These are phyloP conservation scores for Lasioglossum leucozonium DNA, from an alignment of 2,888 invertebrate genomes.

Conservation along the genomic window DNA sequence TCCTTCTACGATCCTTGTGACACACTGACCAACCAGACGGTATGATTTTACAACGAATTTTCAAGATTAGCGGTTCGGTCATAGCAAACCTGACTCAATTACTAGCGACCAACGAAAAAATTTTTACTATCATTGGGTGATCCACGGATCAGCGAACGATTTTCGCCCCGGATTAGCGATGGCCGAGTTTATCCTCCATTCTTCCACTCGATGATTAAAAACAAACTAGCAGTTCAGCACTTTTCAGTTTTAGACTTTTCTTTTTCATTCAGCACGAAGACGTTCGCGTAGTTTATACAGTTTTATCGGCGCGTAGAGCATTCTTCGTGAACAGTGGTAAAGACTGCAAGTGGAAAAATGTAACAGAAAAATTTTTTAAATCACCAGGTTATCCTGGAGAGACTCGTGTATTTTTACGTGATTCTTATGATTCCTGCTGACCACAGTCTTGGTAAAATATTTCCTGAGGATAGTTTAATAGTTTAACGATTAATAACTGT, in stretches of 20 bases:
- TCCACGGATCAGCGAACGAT: not conserved
- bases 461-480: not conserved
- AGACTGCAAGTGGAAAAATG: not conserved
- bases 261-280: not conserved
- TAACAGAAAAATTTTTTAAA: not conserved
- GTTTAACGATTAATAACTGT: not conserved
- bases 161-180: not conserved
- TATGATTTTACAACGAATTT: constrained; percentile 59
- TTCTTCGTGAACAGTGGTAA: not conserved
- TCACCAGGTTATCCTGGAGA: not conserved
- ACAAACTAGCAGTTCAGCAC: not conserved
- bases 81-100: constrained; percentile 4
- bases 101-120: constrained; percentile 35
- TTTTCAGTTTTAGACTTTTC: not conserved
- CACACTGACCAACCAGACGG: constrained; percentile 17
- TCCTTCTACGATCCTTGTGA: constrained; percentile 1
- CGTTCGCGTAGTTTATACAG: not conserved
- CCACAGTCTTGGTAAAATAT: not conserved
- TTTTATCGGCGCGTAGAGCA: not conserved
- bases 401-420: not conserved
- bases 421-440: not conserved
- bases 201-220: not conserved
- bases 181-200: constrained; percentile 2
- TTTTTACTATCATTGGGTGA: constrained; percentile 10
- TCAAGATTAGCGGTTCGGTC: constrained; percentile 1